These are phyloP conservation scores for Carettochelys insculpta DNA, from an alignment of 2,113 vertebrate species.

Conservation along the genomic window DNA sequence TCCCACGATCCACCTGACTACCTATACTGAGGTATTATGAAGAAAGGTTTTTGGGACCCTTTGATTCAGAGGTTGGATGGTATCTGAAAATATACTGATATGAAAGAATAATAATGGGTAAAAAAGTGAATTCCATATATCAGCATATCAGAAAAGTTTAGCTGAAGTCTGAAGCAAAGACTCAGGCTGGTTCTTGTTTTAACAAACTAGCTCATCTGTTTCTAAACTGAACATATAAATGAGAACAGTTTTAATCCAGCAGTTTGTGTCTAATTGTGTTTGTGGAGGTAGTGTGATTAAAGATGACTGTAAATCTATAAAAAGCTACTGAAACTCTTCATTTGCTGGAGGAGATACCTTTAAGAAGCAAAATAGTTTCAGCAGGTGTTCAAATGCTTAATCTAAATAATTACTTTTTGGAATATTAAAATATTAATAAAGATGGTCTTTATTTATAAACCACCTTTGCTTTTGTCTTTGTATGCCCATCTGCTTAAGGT, in stretches of 20 bases:
- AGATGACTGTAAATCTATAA: background rate
- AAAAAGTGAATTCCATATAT: background rate
- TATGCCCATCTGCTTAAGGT: background rate
- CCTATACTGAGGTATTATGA: background rate
- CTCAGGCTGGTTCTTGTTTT: background rate
- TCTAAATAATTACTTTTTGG: background rate
- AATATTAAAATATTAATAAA: background rate
- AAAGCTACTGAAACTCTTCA: background rate
- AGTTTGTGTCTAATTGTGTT: background rate
- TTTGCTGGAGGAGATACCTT: background rate
- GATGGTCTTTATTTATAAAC: background rate
- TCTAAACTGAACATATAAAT: background rate
- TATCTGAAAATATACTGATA: background rate
- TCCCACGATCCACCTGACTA: background rate
- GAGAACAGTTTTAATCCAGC: background rate
- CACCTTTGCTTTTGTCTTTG: background rate
- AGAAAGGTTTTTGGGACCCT: background rate
- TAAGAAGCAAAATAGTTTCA: background rate
- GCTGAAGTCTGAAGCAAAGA: background rate
- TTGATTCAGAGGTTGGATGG: background rate
- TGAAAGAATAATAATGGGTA: background rate
- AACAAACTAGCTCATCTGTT: background rate
- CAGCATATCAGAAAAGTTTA: background rate
- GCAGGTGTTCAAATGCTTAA: background rate
- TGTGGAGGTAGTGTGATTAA: conserved; percentile 1